Evolutionary conservation across 2,113 vertebrate genomes (phyloP), one percentile per base, ranked within the genome.

Genomic region (Sapajus apella): DNA sequence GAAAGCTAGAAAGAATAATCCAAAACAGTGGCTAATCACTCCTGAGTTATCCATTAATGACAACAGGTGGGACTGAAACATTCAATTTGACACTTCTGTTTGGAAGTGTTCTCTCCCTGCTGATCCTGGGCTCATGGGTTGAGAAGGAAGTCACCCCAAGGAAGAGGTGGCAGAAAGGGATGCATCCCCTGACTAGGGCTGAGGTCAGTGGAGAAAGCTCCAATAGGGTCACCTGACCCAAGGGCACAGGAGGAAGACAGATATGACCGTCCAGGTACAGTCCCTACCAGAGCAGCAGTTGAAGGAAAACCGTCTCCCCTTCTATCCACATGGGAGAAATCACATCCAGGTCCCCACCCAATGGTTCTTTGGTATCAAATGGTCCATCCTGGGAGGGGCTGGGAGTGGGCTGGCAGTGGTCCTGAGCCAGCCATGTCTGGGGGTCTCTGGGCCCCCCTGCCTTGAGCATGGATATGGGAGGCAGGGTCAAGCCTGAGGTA

Each of bases 1-100:
- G 70, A 94, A 35, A 35, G 21, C 43, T 68, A 10, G 58, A 90
- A 94, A 85, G 86, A 94, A 58, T 35, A 86, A 91, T 43, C 61
- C 61, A 32, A 84, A 93, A 87, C 35, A 70, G 12, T 68, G 76
- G 47, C 40, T 91, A 75, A 83, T 96, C 87, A 90, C 32, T 40
- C 35, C 37, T 12, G 23, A 64, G 61, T 50, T 18, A 77, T 58
- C 50, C 43, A 45, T 80, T 91, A 64, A 75, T 55, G 64, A 58
- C 56, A 83, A 43, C 70, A 88, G 27, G 75, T 20, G 47, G 43
- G 32, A 50, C 11, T 64, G 30, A 58, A 95, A 87, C 50, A 47
- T n/a, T 35, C 79, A 23, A 14, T 45, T 18, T 90, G 55, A 45
- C 56, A 55, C 8, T 81, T 87, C 72, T 56, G 0, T 52, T 77